A percentile compares a stretch with the other conserved stretches of the same genome.
Evolutionary conservation across 2,797 vertebrate species (phyloP).

Genomic region (Microctenopoma stevenorrisi): DNA sequence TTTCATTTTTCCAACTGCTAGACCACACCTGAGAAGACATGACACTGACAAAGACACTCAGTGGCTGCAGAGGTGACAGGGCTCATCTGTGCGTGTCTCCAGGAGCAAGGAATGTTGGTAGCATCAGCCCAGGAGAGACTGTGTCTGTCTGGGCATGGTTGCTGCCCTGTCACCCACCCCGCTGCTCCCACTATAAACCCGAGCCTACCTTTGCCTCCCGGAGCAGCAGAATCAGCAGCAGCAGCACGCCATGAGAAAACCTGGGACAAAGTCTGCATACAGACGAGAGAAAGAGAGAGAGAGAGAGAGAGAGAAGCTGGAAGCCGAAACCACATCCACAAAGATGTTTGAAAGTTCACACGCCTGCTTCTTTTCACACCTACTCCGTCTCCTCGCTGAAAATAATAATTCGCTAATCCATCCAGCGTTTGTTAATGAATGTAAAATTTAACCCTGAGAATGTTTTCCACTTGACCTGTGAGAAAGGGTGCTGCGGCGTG

Average conservation of each 20-base stretch:
- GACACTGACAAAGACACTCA: conserved; percentile 39
- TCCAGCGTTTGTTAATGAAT: conserved; percentile 31
- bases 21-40: not conserved
- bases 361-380: not conserved
- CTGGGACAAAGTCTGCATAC: conserved; percentile 54
- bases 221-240: conserved; percentile 37
- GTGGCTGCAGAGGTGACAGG: conserved; percentile 41
- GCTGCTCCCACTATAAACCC: conserved; percentile 43
- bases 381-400: conserved; percentile 2
- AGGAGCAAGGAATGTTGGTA: conserved; percentile 38
- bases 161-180: conserved; percentile 69
- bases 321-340: conserved; percentile 5
- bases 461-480: conserved; percentile 44
- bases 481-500: conserved; percentile 42
- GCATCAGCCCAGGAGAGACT: conserved; percentile 60
- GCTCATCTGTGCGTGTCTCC: conserved; percentile 60
- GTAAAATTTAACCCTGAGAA: conserved; percentile 40
- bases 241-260: conserved; percentile 36
- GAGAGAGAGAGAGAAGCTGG: conserved; percentile 3
- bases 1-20: not conserved
- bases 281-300: conserved; percentile 27
- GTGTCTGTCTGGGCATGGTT: conserved; percentile 60
- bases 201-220: conserved; percentile 37
- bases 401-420: conserved; percentile 40
- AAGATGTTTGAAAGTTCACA: conserved; percentile 29